Percentiles rank a stretch among this genome's conserved stretches.
Conservation (phyloP, 2,113 vertebrate species). For the Pachypanchax playfairii region DNA sequence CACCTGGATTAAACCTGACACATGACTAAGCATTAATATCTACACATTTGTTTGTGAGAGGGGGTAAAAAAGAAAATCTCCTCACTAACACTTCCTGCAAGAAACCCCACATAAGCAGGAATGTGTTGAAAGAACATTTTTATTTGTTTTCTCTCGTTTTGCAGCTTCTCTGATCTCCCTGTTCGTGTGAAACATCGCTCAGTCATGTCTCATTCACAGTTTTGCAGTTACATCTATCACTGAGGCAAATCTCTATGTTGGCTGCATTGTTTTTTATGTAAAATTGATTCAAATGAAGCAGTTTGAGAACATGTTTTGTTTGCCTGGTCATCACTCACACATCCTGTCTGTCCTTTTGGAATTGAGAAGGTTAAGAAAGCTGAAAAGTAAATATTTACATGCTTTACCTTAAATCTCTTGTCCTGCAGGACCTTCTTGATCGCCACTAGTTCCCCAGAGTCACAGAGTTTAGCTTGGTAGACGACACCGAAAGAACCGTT, state of each 20-base stretch:
- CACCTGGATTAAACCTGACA: slow-evolving; percentile 31
- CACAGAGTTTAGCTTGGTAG: slow-evolving; percentile 98
- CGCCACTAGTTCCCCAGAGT: slow-evolving; percentile 97
- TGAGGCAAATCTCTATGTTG: neutral
- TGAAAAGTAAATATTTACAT: no score
- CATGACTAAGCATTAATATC: slow-evolving; percentile 18
- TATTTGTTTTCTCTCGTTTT: slow-evolving; percentile 23
- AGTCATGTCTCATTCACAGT: slow-evolving; percentile 36
- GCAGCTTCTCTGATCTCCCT: slow-evolving; percentile 38
- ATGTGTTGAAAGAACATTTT: neutral
- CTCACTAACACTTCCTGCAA: neutral
- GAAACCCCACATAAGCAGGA: slow-evolving; percentile 4
- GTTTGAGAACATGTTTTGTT: neutral
- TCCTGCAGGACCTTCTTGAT: slow-evolving; percentile 99
- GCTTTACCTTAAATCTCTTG: slow-evolving; percentile 97
- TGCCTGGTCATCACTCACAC: neutral
- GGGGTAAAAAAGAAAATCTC: neutral
- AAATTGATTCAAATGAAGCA: neutral
- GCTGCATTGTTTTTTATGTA: neutral
- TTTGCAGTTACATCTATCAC: slow-evolving; percentile 26
- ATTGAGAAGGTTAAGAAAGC: no score
- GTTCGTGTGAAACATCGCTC: slow-evolving; percentile 53
- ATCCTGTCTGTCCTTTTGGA: neutral
- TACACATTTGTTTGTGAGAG: slow-evolving; percentile 19
- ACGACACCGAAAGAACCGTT: slow-evolving; percentile 99